A percentile compares a stretch with the other conserved stretches of the same genome.
These are phyloP conservation scores for Melangyna quadrimaculata DNA, from an alignment of 2,888 invertebrate species.

Conservation along the genomic window DNA sequence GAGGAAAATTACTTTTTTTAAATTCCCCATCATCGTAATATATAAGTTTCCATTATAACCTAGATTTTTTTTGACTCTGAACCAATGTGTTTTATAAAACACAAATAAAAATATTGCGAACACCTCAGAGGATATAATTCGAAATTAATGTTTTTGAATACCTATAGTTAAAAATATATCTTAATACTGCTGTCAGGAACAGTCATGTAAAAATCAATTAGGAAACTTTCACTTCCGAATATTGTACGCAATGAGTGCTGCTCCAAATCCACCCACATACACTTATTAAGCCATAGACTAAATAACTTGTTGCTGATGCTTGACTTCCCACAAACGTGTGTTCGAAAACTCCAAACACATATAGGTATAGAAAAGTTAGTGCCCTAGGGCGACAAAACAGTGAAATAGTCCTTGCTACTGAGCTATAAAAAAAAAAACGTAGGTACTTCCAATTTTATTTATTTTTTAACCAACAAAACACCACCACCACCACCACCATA, in stretches of 20 bases:
- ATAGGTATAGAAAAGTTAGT: not conserved
- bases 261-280: not conserved
- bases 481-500: conserved; percentile 30
- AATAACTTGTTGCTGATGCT: conserved; percentile 66
- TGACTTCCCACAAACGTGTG: conserved; percentile 37
- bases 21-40: too few relatives aligned
- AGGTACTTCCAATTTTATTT: conserved; percentile 30
- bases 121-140: too few relatives aligned
- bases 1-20: too few relatives aligned
- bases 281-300: conserved; percentile 15
- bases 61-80: too few relatives aligned
- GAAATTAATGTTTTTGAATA: too few relatives aligned
- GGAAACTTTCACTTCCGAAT: not conserved
- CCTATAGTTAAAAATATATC: too few relatives aligned
- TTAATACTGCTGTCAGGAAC: conserved; percentile 33
- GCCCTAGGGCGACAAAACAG: conserved; percentile 28
- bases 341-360: conserved; percentile 17
- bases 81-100: too few relatives aligned
- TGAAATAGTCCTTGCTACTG: not conserved
- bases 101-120: not conserved
- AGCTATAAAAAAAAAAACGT: conserved; percentile 29
- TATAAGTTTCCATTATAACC: too few relatives aligned
- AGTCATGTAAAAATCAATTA: conserved; percentile 44
- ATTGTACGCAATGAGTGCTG: not conserved
- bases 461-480: conserved; percentile 41